phyloP scores from a whole-genome alignment of 2,888 invertebrate species.

The Athrips mouffetella region DNA sequence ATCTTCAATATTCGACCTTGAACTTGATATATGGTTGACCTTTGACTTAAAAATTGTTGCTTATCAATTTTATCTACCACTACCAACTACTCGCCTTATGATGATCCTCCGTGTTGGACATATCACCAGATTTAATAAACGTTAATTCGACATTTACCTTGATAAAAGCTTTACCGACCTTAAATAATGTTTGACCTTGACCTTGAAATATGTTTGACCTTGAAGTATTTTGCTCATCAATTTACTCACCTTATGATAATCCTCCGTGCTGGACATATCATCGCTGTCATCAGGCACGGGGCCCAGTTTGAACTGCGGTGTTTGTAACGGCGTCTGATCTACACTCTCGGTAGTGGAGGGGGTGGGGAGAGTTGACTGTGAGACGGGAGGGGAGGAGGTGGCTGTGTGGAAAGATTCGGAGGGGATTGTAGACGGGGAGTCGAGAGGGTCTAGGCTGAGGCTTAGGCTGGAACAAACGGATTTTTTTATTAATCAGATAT shows the following conservation, averaged over 20 bases:
- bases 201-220: too few relatives aligned
- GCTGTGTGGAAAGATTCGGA: slow-evolving; percentile 89
- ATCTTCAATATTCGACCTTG: too few relatives aligned
- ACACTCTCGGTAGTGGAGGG: slow-evolving; percentile 29
- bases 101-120: too few relatives aligned
- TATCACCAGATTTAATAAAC: too few relatives aligned
- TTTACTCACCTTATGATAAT: slow-evolving; percentile 64
- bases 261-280: slow-evolving; percentile 80
- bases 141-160: too few relatives aligned
- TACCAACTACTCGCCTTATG: too few relatives aligned
- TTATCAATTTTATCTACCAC: too few relatives aligned
- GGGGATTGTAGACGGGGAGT: slow-evolving; percentile 65
- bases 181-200: too few relatives aligned
- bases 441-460: slow-evolving; percentile 80
- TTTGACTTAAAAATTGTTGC: too few relatives aligned
- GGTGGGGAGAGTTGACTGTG: slow-evolving; percentile 32
- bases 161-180: too few relatives aligned
- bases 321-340: slow-evolving; percentile 16
- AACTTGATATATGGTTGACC: too few relatives aligned
- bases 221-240: background rate
- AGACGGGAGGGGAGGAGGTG: slow-evolving; percentile 64
- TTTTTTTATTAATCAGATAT: background rate
- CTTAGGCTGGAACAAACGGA: slow-evolving; percentile 74
- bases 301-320: slow-evolving; percentile 50
- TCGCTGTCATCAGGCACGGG: slow-evolving; percentile 77